Conservation (phyloP, 2,797 vertebrate genomes). For the Dendrocincla tyrannina region DNA sequence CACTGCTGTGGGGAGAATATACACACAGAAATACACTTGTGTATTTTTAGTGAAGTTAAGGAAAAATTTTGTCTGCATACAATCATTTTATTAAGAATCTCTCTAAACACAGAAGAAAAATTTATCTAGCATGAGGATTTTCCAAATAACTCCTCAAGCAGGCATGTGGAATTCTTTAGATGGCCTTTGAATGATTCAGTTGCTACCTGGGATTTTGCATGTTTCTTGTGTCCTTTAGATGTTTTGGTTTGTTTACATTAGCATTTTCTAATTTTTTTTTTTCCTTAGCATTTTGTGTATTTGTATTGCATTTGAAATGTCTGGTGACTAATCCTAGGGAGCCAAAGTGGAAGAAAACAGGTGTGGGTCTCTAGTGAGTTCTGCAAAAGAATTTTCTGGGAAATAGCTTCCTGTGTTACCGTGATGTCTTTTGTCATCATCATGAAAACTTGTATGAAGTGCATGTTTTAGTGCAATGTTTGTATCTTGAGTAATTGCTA, state of each 20-base stretch:
- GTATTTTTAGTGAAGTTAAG: background rate
- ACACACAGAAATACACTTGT: fast-evolving
- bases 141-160: background rate
- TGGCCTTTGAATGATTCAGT: background rate
- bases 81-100: background rate
- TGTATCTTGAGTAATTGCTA: background rate
- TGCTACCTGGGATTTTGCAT: background rate
- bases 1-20: background rate
- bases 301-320: background rate
- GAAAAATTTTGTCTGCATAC: background rate
- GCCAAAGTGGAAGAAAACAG: background rate
- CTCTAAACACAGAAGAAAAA: background rate
- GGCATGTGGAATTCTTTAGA: background rate
- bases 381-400: background rate
- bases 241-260: background rate
- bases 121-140: background rate
- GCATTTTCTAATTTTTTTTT: background rate
- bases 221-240: background rate
- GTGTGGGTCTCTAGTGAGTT: background rate
- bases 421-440: background rate
- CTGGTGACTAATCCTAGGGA: background rate
- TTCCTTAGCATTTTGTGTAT: background rate
- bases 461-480: background rate
- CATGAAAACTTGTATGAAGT: background rate
- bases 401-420: background rate